Conservation (phyloP, 2,797 vertebrate species). For the Phalanger gymnotis region DNA sequence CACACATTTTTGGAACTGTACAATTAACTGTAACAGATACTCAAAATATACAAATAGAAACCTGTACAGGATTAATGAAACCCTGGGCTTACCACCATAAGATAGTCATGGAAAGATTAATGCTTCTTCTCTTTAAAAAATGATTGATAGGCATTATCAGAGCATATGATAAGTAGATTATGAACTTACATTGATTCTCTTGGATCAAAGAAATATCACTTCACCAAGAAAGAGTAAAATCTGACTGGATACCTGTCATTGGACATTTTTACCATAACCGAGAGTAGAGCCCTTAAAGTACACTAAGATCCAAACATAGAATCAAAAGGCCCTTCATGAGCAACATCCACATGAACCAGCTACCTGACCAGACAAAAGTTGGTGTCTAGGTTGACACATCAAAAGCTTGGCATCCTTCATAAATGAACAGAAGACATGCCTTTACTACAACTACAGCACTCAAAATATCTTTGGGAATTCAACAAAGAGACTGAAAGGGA, state of each 20-base stretch:
- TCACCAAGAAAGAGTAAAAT: background rate
- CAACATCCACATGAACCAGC: background rate
- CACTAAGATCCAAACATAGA: background rate
- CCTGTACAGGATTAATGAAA: background rate
- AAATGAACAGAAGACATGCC: background rate
- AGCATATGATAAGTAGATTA: background rate
- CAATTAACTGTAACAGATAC: background rate
- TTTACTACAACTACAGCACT: background rate
- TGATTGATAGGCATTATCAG: background rate
- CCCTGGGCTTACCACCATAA: background rate
- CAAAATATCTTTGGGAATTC: background rate
- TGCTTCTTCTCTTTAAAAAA: background rate
- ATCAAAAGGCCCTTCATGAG: background rate
- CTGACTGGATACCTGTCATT: background rate
- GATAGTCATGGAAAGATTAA: background rate
- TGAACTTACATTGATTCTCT: background rate
- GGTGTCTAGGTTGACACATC: background rate
- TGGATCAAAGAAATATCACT: background rate
- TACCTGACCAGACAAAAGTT: background rate
- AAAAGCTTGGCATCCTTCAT: background rate
- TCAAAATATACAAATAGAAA: background rate
- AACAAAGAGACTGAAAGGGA: background rate
- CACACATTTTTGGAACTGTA: background rate
- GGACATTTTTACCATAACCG: background rate
- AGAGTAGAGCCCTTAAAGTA: background rate